phyloP scores from a whole-genome alignment of 2,797 vertebrate species.

The Alosa sapidissima region DNA sequence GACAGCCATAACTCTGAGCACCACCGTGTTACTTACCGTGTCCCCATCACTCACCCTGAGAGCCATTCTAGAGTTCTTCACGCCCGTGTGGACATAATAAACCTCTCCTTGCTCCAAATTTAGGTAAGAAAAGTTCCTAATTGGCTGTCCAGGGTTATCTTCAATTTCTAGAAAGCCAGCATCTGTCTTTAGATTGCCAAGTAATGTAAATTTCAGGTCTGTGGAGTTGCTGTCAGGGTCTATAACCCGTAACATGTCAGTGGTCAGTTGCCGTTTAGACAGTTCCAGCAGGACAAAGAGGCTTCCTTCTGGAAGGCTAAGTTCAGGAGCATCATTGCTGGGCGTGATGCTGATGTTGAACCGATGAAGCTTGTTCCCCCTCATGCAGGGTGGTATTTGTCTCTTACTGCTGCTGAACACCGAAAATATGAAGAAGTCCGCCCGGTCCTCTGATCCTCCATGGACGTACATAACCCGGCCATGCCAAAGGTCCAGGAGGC shows the following conservation, averaged over 20 bases:
- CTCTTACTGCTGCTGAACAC: constrained; percentile 75
- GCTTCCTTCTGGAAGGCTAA: constrained; percentile 81
- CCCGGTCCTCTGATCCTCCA: constrained; percentile 80
- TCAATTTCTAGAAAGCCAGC: constrained; percentile 82
- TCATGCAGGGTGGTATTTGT: constrained; percentile 68
- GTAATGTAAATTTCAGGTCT: constrained; percentile 76
- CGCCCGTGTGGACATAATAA: constrained; percentile 80
- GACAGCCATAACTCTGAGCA: constrained; percentile 80
- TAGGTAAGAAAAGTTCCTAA: constrained; percentile 75
- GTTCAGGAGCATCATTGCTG: constrained; percentile 83
- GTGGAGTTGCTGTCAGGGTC: constrained; percentile 80
- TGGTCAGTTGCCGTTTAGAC: constrained; percentile 77
- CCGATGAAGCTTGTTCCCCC: constrained; percentile 68
- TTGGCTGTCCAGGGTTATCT: constrained; percentile 69
- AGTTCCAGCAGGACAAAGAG: constrained; percentile 81
- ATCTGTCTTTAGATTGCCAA: constrained; percentile 78
- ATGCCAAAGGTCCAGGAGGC: constrained; percentile 81
- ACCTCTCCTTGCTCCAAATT: constrained; percentile 80
- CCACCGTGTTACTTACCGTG: constrained; percentile 83
- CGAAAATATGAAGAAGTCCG: constrained; percentile 84
- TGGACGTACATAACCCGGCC: constrained; percentile 83
- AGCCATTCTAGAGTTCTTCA: constrained; percentile 78
- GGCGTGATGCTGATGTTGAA: constrained; percentile 81
- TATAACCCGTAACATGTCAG: constrained; percentile 71
- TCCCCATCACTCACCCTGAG: constrained; percentile 85